Conservation (phyloP, 2,113 vertebrate genomes). For the Camelus bactrianus region DNA sequence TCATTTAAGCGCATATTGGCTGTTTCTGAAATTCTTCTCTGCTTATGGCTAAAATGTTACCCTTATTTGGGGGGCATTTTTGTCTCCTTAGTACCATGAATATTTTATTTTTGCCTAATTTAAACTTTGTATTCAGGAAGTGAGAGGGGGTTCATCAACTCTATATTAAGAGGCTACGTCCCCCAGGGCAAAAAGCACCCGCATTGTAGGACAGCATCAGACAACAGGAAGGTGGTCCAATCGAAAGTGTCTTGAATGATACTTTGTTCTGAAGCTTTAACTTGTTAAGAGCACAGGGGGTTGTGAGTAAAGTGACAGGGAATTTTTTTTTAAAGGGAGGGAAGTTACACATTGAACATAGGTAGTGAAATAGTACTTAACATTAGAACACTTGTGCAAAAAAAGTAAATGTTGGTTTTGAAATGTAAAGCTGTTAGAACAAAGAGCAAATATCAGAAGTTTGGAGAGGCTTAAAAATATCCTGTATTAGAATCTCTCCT, state of each 20-base stretch:
- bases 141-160: neutral
- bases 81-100: neutral
- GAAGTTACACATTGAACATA: neutral
- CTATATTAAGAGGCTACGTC: neutral
- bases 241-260: neutral
- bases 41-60: constrained; percentile 77
- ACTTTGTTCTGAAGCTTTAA: neutral
- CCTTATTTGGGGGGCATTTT: constrained; percentile 47
- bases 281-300: neutral
- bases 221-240: neutral
- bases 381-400: constrained; percentile 8
- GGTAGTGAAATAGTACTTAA: neutral
- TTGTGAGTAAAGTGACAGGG: neutral
- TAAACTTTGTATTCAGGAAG: constrained; percentile 19
- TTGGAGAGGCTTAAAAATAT: neutral
- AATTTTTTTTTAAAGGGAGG: neutral
- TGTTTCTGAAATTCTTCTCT: constrained; percentile 64
- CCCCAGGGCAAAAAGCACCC: neutral
- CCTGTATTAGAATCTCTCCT: neutral
- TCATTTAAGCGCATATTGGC: constrained; percentile 58
- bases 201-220: neutral
- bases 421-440: constrained; percentile 42
- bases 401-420: constrained; percentile 6
- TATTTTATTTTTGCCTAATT: constrained; percentile 43
- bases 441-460: neutral